Base-by-base conservation (phyloP, 2,113 vertebrate species). In the Sterna hirundo region DNA sequence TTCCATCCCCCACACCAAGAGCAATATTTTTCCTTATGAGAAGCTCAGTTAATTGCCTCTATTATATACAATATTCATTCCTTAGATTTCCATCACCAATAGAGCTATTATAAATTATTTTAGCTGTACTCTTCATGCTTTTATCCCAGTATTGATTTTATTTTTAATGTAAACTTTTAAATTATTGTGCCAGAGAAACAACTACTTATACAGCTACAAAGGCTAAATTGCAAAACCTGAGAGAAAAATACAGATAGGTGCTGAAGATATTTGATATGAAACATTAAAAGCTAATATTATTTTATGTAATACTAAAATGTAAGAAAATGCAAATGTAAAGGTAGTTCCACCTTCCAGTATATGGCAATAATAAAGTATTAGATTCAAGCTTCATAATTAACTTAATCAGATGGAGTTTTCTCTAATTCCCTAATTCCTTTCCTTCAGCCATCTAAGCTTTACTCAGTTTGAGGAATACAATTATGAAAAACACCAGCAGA, bases 101-200 rank as follows among this genome's bases (percentile, higher is more conserved):
- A 94, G 54, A 91, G 66, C 87, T 64, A 68, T 55, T 95, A 90
- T 94, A 95, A 96, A 97, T 97, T 96, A 94, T 94, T 94, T 95
- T 80, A 95, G 95, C 91, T 86, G 64, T 82, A 70, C 62, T 91
- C 62, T 80, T 96, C 89, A 90, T 80, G 93, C 91, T 93, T 95
- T 97, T 94, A 94, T 90, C 89, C 84, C 38, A 26, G 74, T 95
- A 96, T 86, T 93, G 95, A 96, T 95, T 95, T 95, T 95, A 93
- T 94, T 95, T 97, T 94, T 95, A 95, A 97, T 95, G 89, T 93
- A 97, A 96, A 97, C 94, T 97, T 97, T 94, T 94, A 97, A 95
- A 96, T 96, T 96, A 95, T 62, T 85, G 54, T 75, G 66, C 57
- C 86, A 86, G 58, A 88, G 82, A 95, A 97, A 97, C 89, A 95